Evolutionary conservation across 37 sponge, comb jelly and placozoan genomes (phyloP), one percentile per base, ranked within the genome.

Genomic region (Ephydatia muelleri): DNA sequence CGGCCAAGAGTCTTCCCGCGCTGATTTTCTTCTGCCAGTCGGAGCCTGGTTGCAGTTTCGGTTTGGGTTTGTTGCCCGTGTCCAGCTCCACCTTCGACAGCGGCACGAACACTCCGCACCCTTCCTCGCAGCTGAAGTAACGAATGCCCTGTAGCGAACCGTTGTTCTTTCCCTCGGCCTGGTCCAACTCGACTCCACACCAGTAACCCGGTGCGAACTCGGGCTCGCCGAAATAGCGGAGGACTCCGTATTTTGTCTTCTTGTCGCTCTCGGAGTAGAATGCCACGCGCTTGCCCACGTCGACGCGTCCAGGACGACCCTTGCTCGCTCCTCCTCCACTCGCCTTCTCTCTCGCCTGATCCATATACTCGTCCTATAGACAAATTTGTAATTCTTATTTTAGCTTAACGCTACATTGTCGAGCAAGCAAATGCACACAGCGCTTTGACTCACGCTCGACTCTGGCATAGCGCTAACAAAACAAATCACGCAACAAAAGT

Each of bases 121-220:
- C 72, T 0, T 57, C 36, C 35, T 86, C 86, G 71, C 91, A 91
- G 43, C 19, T 77, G 49, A 91, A 91, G 66, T 91, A 91, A 21
- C 86, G 86, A 32, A 91, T 91, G 9, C 91, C 91, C 22, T 77
- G 77, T 3, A 69, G 27, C 32, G 78, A 82, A 37, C 91, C 91
- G 72, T 91, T 85, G 79, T 91, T 91, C 86, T 85, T 85, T 0
- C 91, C 91, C 1, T 31, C 72, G 16, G 87, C 67, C 13, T 76
- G 32, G 67, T 91, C 87, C 67, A 91, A 78, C 33, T 85, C 91
- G 11, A 91, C 67, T 2, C 91, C 91, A 86, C 91, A 85, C 91
- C 91, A 91, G 36, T 67, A 19, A 0, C 91, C 91, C 22, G 69
- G 68, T 0, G 91, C 80, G 66, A 91, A 91, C 79, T 91, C 91